Conservation (phyloP, 2,113 vertebrate species). For the Protobothrops flavoviridis region DNA sequence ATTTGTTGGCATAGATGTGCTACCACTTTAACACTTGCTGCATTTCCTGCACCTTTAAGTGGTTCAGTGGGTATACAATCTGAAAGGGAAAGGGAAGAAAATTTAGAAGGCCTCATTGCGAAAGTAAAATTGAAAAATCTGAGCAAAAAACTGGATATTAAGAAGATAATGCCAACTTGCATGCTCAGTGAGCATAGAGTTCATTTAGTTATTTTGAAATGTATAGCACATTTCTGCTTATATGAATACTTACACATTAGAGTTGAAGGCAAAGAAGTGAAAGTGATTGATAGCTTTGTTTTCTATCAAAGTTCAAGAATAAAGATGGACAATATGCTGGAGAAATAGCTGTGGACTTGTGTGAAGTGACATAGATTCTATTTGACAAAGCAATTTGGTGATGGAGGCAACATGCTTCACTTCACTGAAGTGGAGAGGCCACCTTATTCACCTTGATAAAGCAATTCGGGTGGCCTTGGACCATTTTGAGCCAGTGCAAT, state of each 20-base stretch:
- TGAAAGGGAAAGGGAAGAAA: neutral
- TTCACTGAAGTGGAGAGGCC: neutral
- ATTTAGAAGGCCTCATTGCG: neutral
- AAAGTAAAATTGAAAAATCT: neutral
- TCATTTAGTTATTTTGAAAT: neutral
- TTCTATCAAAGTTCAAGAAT: neutral
- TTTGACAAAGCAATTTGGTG: neutral
- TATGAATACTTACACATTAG: neutral
- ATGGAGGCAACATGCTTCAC: neutral
- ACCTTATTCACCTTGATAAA: neutral
- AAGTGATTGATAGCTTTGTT: neutral
- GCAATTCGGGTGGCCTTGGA: neutral
- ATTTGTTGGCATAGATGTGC: neutral
- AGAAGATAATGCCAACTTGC: neutral
- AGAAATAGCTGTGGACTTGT: neutral
- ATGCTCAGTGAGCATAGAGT: neutral
- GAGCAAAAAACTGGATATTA: neutral
- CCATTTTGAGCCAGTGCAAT: neutral
- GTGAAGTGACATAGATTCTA: neutral
- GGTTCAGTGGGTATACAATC: neutral
- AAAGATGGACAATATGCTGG: neutral
- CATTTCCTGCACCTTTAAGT: neutral
- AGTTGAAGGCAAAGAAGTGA: neutral
- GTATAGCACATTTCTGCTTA: neutral
- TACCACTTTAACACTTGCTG: neutral